Evolutionary conservation across 2,888 invertebrate species (phyloP).

Genomic region (Elysia crispata): DNA sequence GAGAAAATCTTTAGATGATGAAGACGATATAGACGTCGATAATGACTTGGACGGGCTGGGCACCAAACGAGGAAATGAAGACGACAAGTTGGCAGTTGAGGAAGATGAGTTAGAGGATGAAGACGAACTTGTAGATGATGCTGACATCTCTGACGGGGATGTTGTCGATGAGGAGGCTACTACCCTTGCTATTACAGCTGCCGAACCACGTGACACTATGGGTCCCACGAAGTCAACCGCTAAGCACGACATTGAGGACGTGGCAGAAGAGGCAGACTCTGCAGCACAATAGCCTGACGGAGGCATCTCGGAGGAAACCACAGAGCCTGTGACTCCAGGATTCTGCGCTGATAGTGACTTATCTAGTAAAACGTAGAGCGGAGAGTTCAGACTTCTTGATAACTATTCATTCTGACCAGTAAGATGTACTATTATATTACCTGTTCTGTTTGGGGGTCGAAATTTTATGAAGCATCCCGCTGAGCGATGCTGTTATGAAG

Average conservation of each 20-base stretch:
- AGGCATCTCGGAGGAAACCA: background rate
- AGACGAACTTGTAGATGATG: slow-evolving; percentile 57
- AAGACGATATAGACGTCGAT: slow-evolving; percentile 36
- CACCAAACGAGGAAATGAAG: slow-evolving; percentile 25
- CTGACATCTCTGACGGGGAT: slow-evolving; percentile 58
- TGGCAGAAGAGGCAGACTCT: background rate
- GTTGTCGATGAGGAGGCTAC: slow-evolving; percentile 27
- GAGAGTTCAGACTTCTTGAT: too few relatives aligned
- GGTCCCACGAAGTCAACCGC: background rate
- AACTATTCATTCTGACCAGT: too few relatives aligned
- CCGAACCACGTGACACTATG: too few relatives aligned
- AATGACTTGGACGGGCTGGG: background rate
- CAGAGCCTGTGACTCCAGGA: background rate
- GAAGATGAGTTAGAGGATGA: slow-evolving; percentile 39
- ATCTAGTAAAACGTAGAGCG: too few relatives aligned
- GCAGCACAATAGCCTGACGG: background rate
- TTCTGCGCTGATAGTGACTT: background rate
- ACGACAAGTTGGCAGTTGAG: slow-evolving; percentile 47
- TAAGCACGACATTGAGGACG: background rate
- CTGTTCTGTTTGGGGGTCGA: too few relatives aligned
- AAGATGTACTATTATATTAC: too few relatives aligned
- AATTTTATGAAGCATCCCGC: too few relatives aligned
- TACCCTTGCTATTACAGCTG: background rate
- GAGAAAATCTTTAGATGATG: slow-evolving; percentile 40
- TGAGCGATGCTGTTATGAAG: too few relatives aligned